Base-by-base conservation (phyloP, 1,140 invertebrate genomes). In the Solen grandis region DNA sequence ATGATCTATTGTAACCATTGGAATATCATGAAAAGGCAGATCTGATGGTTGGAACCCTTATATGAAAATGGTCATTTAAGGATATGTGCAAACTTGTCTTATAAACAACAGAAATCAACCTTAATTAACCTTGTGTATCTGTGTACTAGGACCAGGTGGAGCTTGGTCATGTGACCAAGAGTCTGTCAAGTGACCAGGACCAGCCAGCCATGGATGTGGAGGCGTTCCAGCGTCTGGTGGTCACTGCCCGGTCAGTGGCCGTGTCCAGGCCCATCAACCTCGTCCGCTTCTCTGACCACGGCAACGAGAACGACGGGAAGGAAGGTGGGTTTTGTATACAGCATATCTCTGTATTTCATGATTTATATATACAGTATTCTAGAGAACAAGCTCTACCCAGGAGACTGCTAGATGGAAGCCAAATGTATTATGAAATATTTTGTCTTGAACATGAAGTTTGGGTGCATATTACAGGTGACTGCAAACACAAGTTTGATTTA, bases 181-280 rank as follows among this genome's bases (percentile, higher is more conserved):
- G 95, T 59, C 92, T 97, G 31, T 94, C 93, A 29, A 91, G 93
- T 68, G 94, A 97, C 88, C 94, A 95, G 31, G 93, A 94, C 41
- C 87, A 88, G 13, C 78, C 94, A 73, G 94, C 96, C 83, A 94
- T 98, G 69, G 97, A 99, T 92, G 96, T 97, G 4, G 97, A 99
- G 92, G 96, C 96, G 27, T 98, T 96, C 91, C 97, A 97, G 92
- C 94, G 96, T 16, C 93, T 98, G 10, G 94, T 98, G 62, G 92
- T 98, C 35, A 95, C 97, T 25, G 96, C 97, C 0, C 94, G 97
- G 55, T 95, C 96, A 59, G 96, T 99, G 77, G 97, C 97, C 2
- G 95, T 97, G 54, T 93, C 95, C 0, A 93, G 97, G 14, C 96
- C 97, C 0, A 93, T 95, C 54, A 96, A 97, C 91, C 94, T 98